Conservation (phyloP, 1,140 invertebrate genomes). For the Drosophila truncata region DNA sequence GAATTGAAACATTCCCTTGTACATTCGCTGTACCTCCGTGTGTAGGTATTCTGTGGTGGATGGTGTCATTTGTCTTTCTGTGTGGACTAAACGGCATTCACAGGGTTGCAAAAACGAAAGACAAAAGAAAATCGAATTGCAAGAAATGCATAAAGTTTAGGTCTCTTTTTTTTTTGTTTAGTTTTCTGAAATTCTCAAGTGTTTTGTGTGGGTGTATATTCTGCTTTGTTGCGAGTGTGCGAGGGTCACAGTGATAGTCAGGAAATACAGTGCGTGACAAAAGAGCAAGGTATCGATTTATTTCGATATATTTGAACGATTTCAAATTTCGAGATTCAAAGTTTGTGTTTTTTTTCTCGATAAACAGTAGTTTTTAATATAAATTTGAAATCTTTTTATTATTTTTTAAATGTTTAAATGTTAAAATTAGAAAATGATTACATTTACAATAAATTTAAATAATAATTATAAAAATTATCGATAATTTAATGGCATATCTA, state of each 20-base stretch:
- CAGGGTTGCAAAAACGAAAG: slow-evolving; percentile 40
- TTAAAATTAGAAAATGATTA: neutral
- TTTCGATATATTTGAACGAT: neutral
- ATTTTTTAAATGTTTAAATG: neutral
- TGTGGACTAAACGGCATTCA: slow-evolving; percentile 45
- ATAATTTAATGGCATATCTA: no score
- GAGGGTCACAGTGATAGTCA: slow-evolving; percentile 17
- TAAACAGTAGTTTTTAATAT: neutral
- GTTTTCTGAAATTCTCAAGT: slow-evolving; percentile 37
- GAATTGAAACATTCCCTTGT: slow-evolving; percentile 43
- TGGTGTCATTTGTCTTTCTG: slow-evolving; percentile 3
- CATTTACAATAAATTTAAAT: neutral
- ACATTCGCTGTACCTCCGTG: slow-evolving; percentile 28
- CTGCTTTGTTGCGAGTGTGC: slow-evolving; percentile 6
- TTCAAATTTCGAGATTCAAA: neutral
- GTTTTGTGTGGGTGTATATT: slow-evolving; percentile 3
- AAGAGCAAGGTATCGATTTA: neutral
- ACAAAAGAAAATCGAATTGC: slow-evolving; percentile 30
- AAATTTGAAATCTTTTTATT: neutral
- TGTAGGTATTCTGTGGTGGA: slow-evolving; percentile 1
- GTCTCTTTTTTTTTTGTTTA: slow-evolving; percentile 13
- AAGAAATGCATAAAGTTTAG: slow-evolving; percentile 33
- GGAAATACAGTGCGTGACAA: slow-evolving; percentile 11
- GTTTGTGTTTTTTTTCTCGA: neutral
- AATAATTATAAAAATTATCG: neutral